phyloP scores from a whole-genome alignment of 2,888 invertebrate species.

The Nephrotoma guestfalica region DNA sequence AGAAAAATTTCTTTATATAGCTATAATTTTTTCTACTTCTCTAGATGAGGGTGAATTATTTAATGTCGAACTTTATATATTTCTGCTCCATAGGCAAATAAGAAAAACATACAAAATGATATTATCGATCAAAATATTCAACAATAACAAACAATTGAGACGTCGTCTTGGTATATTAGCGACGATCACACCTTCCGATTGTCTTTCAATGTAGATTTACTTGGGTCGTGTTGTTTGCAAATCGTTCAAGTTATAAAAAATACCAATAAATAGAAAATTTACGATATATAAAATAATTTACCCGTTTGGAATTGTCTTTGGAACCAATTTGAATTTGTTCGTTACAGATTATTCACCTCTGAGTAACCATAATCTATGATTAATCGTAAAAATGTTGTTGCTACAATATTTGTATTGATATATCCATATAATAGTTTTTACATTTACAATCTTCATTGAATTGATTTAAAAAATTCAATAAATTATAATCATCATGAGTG shows the following conservation, averaged over 20 bases:
- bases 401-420: background rate
- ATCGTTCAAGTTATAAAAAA: background rate
- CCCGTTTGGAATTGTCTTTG: background rate
- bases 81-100: background rate
- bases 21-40: background rate
- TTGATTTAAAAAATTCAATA: background rate
- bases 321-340: background rate
- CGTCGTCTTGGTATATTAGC: background rate
- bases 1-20: background rate
- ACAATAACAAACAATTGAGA: background rate
- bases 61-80: background rate
- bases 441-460: background rate
- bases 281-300: background rate
- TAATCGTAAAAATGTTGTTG: background rate
- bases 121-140: background rate
- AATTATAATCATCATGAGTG: background rate
- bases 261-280: background rate
- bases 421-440: background rate
- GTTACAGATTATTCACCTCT: background rate
- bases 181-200: background rate
- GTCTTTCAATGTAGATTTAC: background rate
- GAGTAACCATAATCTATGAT: background rate
- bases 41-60: background rate
- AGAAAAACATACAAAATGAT: background rate
- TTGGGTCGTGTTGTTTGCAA: background rate